Conservation (phyloP, 2,888 invertebrate species). For the Emmelina monodactyla region DNA sequence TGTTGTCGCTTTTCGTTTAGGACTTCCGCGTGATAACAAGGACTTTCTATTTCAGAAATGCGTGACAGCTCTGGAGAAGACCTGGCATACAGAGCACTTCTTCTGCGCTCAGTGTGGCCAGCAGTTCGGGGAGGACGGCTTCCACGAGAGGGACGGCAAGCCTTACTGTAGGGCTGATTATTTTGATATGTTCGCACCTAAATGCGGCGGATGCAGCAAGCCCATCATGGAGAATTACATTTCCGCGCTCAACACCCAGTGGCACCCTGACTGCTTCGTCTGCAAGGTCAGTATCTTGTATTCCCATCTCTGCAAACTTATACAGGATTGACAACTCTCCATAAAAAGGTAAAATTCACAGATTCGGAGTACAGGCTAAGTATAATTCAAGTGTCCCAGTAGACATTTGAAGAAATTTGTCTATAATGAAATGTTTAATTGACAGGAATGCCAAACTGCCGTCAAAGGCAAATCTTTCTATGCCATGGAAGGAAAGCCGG, state of each 20-base stretch:
- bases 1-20: background rate
- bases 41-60: constrained; percentile 82
- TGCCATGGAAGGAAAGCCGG: constrained; percentile 96
- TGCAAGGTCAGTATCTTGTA: constrained; percentile 90
- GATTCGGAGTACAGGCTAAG: constrained; percentile 17
- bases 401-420: constrained; percentile 18
- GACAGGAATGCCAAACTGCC: constrained; percentile 91
- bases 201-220: constrained; percentile 94
- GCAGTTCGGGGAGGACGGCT: constrained; percentile 97
- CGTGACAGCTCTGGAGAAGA: constrained; percentile 95
- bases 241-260: constrained; percentile 95
- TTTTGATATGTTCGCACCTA: constrained; percentile 97
- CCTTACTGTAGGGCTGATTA: constrained; percentile 97
- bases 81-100: constrained; percentile 99
- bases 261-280: constrained; percentile 99
- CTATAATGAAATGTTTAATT: constrained; percentile 28
- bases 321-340: constrained; percentile 1
- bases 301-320: constrained; percentile 9
- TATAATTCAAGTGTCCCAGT: background rate
- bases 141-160: constrained; percentile 95
- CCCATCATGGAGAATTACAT: constrained; percentile 99
- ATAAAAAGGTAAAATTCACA: constrained; percentile 19
- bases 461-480: constrained; percentile 97
- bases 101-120: constrained; percentile 97
- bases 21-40: background rate